These are phyloP conservation scores for Oxycera nigricornis DNA, from an alignment of 2,888 invertebrate species.

Conservation along the genomic window DNA sequence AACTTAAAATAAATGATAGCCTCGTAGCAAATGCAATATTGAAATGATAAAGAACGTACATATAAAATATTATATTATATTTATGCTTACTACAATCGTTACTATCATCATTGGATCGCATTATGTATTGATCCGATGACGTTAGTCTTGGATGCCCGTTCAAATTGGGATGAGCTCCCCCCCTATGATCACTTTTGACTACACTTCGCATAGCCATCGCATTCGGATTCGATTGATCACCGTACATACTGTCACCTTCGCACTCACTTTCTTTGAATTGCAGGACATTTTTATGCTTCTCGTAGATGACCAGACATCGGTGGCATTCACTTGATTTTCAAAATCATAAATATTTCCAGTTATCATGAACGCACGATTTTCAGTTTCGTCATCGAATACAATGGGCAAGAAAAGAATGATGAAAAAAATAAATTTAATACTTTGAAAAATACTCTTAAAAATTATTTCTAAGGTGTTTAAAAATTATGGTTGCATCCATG, in stretches of 20 bases:
- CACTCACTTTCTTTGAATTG: constrained; percentile 98
- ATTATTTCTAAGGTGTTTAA: too few relatives aligned
- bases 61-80: constrained; percentile 37
- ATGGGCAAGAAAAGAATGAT: background rate
- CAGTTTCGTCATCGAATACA: background rate
- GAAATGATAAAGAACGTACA: background rate
- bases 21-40: background rate
- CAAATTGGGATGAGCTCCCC: constrained; percentile 64
- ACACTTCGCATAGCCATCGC: constrained; percentile 64
- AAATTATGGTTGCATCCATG: too few relatives aligned
- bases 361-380: background rate
- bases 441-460: too few relatives aligned
- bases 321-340: constrained; percentile 78
- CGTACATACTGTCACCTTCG: constrained; percentile 64
- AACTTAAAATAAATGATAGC: background rate
- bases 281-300: constrained; percentile 91
- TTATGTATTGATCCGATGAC: constrained; percentile 64
- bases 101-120: constrained; percentile 64
- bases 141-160: constrained; percentile 64
- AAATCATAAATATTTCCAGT: too few relatives aligned
- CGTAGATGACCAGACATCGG: constrained; percentile 94
- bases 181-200: constrained; percentile 63
- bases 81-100: constrained; percentile 64
- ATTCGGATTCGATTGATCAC: constrained; percentile 64
- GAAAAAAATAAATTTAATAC: background rate